A percentile compares a stretch with the other conserved stretches of the same genome.
phyloP scores from a whole-genome alignment of 2,113 vertebrate genomes.

The Anolis carolinensis region DNA sequence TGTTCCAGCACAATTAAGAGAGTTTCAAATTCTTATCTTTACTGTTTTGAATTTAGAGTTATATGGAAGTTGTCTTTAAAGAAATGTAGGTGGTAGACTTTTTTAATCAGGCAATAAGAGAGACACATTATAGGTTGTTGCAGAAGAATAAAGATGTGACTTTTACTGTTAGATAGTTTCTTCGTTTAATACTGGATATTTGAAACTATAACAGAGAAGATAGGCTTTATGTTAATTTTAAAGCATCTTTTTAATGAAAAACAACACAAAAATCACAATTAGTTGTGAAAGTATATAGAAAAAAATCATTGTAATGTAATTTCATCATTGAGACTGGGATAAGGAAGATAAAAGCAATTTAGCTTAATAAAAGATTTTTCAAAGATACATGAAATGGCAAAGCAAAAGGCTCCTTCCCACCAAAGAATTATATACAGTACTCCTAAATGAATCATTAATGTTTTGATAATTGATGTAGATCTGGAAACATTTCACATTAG shows the following conservation, averaged over 20 bases:
- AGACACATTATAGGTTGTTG: not conserved
- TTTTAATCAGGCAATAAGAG: not conserved
- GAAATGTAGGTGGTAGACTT: not conserved
- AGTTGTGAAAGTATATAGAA: not conserved
- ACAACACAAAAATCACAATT: not conserved
- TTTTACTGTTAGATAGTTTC: not conserved
- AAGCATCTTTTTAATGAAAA: not conserved
- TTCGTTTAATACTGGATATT: not conserved
- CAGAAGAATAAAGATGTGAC: too few relatives aligned
- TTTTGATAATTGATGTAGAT: not conserved
- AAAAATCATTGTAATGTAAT: not conserved
- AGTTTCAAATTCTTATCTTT: not conserved
- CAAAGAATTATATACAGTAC: too few relatives aligned
- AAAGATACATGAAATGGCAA: not conserved
- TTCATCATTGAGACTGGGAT: not conserved
- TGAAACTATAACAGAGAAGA: not conserved
- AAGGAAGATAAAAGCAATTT: not conserved
- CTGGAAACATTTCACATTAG: not conserved
- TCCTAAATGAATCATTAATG: not conserved
- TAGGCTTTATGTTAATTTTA: not conserved
- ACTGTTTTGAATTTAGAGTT: not conserved
- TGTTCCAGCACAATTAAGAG: too few relatives aligned
- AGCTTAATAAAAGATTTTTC: not conserved
- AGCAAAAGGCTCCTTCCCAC: not conserved
- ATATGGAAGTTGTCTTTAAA: not conserved